Conservation (phyloP, 2,113 vertebrate genomes). For the Scatophagus argus region DNA sequence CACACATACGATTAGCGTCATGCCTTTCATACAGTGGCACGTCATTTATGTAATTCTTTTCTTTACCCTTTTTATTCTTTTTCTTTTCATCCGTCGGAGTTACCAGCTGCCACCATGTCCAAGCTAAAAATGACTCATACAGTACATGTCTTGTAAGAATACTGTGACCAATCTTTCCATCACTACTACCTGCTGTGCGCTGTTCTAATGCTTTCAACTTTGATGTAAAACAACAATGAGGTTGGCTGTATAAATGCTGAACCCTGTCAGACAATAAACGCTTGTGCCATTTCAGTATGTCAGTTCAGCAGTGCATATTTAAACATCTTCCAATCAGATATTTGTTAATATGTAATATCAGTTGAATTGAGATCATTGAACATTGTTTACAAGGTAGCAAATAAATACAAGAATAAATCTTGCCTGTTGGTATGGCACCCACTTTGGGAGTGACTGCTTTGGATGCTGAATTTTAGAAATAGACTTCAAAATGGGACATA, state of each 20-base stretch:
- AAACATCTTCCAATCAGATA: neutral
- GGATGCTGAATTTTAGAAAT: neutral
- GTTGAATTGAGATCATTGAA: neutral
- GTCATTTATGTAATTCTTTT: neutral
- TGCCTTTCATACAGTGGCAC: neutral
- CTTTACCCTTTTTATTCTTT: too few species aligned
- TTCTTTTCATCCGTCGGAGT: neutral
- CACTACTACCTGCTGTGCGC: neutral
- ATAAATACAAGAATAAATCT: neutral
- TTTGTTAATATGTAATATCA: neutral
- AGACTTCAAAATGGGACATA: neutral
- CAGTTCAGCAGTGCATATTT: neutral
- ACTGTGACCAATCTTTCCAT: neutral
- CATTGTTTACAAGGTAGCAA: neutral
- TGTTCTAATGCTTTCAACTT: neutral
- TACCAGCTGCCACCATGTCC: too few species aligned
- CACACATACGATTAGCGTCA: neutral
- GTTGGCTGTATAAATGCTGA: neutral
- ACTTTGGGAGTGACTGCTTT: neutral
- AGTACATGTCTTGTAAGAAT: neutral
- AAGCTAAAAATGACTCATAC: too few species aligned
- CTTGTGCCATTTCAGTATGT: too few species aligned
- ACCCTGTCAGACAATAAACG: neutral
- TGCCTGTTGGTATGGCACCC: neutral
- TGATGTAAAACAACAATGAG: neutral